Evolutionary conservation across 2,888 invertebrate species (phyloP).

Genomic region (Lasioglossum oenotherae): DNA sequence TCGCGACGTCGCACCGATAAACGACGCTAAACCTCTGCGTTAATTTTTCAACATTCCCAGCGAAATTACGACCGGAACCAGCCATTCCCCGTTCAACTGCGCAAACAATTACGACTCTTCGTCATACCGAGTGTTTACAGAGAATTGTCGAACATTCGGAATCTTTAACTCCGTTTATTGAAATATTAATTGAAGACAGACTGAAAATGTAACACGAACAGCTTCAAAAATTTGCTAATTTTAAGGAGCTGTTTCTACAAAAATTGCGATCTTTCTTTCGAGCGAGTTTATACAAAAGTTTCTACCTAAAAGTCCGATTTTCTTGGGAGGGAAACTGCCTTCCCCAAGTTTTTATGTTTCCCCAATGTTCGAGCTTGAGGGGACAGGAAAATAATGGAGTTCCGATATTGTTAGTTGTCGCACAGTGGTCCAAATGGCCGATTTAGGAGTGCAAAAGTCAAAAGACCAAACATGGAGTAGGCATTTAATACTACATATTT

Average conservation of each 20-base stretch:
- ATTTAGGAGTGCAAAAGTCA: no score
- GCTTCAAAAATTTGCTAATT: neutral
- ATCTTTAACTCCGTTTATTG: neutral
- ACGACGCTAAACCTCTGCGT: conserved; percentile 24
- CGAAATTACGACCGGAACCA: conserved; percentile 25
- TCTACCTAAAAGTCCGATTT: neutral
- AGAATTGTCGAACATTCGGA: neutral
- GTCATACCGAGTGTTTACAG: neutral
- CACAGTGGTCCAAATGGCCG: no score
- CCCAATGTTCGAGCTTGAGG: neutral
- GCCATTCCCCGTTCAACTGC: conserved; percentile 32
- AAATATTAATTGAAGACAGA: neutral
- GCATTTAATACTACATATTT: no score
- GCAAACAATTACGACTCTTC: neutral
- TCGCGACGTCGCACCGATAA: conserved; percentile 24
- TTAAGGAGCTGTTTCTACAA: neutral
- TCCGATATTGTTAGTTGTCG: neutral
- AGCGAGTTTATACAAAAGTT: neutral
- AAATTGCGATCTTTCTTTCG: neutral
- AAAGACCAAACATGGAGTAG: no score
- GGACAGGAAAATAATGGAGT: neutral
- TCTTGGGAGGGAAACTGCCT: neutral
- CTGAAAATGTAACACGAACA: no score
- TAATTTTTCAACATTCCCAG: conserved; percentile 30
- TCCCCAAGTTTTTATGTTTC: neutral